phyloP scores from a whole-genome alignment of 2,888 invertebrate species.

The Cantharis lateralis region DNA sequence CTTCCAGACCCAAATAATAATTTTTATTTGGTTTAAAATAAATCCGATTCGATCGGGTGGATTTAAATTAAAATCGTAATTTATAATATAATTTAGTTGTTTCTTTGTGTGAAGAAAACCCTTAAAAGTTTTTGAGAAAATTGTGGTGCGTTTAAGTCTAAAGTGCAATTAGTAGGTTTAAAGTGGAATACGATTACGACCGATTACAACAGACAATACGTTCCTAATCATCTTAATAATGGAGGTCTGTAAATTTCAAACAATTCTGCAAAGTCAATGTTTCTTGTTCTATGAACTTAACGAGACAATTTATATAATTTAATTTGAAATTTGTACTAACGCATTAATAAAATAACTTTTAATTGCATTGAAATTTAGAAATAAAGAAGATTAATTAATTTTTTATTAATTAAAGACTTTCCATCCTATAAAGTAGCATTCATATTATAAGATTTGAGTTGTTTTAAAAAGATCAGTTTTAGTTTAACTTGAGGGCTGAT shows the following conservation, averaged over 20 bases:
- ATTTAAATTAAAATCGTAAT: background rate
- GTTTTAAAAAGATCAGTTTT: background rate
- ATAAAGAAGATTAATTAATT: background rate
- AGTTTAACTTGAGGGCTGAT: background rate
- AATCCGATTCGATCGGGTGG: too few relatives aligned
- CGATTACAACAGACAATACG: conserved; percentile 22
- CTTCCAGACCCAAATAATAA: too few relatives aligned
- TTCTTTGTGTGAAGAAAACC: background rate
- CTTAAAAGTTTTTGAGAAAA: background rate
- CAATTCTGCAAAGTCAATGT: conserved; percentile 9
- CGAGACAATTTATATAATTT: background rate
- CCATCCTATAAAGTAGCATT: background rate
- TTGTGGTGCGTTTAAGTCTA: conserved; percentile 15
- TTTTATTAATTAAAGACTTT: background rate
- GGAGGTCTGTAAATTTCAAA: conserved; percentile 9
- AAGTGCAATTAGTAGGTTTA: conserved; percentile 17
- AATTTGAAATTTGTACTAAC: background rate
- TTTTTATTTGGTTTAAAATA: too few relatives aligned
- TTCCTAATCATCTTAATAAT: conserved; percentile 20
- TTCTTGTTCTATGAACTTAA: conserved; percentile 4
- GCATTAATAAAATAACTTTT: background rate
- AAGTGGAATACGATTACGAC: conserved; percentile 19
- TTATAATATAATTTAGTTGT: background rate
- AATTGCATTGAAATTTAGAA: background rate
- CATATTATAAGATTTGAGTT: background rate